Evolutionary conservation across 2,113 vertebrate species (phyloP).

Genomic region (Istiophorus platypterus): DNA sequence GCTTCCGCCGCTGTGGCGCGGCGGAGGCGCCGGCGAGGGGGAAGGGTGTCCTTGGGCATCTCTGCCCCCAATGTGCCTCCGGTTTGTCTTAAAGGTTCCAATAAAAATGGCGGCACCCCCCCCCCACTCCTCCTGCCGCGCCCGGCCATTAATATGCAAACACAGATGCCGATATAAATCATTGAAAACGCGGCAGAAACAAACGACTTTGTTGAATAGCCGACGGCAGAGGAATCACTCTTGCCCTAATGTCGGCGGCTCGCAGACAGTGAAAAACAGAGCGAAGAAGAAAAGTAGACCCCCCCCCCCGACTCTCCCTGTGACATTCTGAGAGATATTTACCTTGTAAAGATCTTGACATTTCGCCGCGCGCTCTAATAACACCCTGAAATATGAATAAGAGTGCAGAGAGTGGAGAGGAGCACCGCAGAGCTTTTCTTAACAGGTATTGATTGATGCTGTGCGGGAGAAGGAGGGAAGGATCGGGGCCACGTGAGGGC

Average conservation of each 20-base stretch:
- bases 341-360: slow-evolving; percentile 85
- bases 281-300: slow-evolving; percentile 41
- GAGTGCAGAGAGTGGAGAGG: slow-evolving; percentile 54
- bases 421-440: slow-evolving; percentile 73
- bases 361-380: slow-evolving; percentile 78
- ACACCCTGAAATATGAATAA: slow-evolving; percentile 81
- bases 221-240: slow-evolving; percentile 63
- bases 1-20: neutral
- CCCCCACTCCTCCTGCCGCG: slow-evolving; percentile 32
- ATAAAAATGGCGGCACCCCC: neutral
- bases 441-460: slow-evolving; percentile 78
- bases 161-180: slow-evolving; percentile 58
- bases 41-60: slow-evolving; percentile 10
- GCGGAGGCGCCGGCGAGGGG: neutral
- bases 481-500: slow-evolving; percentile 4
- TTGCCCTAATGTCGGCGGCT: slow-evolving; percentile 60
- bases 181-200: slow-evolving; percentile 69
- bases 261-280: slow-evolving; percentile 61
- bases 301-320: slow-evolving; percentile 39
- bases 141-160: slow-evolving; percentile 67
- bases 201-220: slow-evolving; percentile 68
- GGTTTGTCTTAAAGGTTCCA: slow-evolving; percentile 15
- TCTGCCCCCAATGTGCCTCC: neutral
- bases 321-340: slow-evolving; percentile 83
- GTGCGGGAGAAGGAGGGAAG: slow-evolving; percentile 35